Evolutionary conservation across 1,140 invertebrate species (phyloP), one percentile per base, ranked within the genome.

Genomic region (Leptopilina clavipes): DNA sequence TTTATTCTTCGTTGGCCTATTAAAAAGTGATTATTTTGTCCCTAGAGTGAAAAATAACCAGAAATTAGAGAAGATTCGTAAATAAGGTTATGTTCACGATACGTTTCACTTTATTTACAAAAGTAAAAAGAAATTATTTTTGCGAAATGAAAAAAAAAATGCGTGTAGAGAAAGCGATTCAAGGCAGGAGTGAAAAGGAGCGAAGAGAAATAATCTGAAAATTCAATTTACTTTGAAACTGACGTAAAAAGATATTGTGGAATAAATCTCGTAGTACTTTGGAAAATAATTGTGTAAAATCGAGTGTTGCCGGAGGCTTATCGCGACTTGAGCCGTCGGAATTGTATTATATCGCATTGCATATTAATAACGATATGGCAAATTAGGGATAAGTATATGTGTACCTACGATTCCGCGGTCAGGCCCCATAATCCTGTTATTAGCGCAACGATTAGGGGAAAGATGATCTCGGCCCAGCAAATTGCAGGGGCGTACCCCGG

Each of bases 331-430:
- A 78, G 73, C 70, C 76, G 78, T 79, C 75, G 76, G 81, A 81
- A 83, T 82, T 82, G 80, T 83, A 83, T 83, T 82, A 83, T 78
- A 82, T 82, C 79, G 72, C 78, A 82, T 82, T 83, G 82, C 78
- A 84, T 84, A 84, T 84, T 84, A 84, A 84, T 84, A 84, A 84
- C 80, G 78, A 84, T 75, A 82, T 80, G 78, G 81, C 81, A 77
- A 84, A 84, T 84, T 84, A 84, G 74, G 80, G 83, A 82, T 84
- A 84, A 84, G 80, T 84, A 83, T 82, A 65, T 65, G 59, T 65
- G 22, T 65, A 65, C 59, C 59, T 65, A 82, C 75, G 78, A 81
- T 83, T 79, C 81, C 76, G 78, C 75, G 77, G 78, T 72, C 79
- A 82, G 76, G 82, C 78, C 78, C 80, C 75, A 74, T 84, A 82